A percentile compares a stretch with the other conserved stretches of the same genome.
Evolutionary conservation across 2,113 vertebrate species (phyloP).

Genomic region (Colistium nudipinnis): DNA sequence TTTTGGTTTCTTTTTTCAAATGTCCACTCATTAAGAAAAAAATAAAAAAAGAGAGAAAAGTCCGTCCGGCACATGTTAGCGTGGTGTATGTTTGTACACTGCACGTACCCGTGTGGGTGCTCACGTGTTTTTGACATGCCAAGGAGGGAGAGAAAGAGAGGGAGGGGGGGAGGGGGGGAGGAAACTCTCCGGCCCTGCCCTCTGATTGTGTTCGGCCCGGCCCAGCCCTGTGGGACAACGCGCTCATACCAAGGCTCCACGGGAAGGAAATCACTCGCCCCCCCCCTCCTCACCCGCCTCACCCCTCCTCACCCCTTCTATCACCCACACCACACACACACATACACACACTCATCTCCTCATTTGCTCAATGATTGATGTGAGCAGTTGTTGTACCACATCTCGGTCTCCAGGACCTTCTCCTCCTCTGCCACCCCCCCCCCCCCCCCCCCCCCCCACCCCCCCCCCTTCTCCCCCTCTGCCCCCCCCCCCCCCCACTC

Average conservation of each 20-base stretch:
- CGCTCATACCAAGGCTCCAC: slow-evolving; percentile 61
- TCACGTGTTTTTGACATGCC: slow-evolving; percentile 39
- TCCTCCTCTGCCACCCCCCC: slow-evolving; percentile 10
- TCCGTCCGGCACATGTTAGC: neutral
- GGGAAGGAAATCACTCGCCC: slow-evolving; percentile 67
- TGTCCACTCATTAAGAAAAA: neutral
- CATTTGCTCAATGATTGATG: slow-evolving; percentile 15
- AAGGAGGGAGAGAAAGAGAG: slow-evolving; percentile 32
- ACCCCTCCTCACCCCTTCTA: slow-evolving; percentile 36
- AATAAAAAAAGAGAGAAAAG: neutral
- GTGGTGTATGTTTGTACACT: slow-evolving; percentile 5
- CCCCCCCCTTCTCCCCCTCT: neutral
- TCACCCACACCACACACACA: neutral
- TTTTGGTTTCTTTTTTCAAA: too few species aligned
- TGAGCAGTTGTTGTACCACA: slow-evolving; percentile 1
- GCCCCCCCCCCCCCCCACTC: slow-evolving; percentile 16
- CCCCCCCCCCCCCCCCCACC: neutral
- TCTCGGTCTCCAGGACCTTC: slow-evolving; percentile 11
- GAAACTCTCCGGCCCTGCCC: slow-evolving; percentile 71
- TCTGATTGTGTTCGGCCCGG: slow-evolving; percentile 73
- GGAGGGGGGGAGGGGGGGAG: slow-evolving; percentile 35
- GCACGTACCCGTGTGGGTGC: slow-evolving; percentile 24
- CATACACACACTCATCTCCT: slow-evolving; percentile 3
- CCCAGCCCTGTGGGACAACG: slow-evolving; percentile 75
- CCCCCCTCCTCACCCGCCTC: slow-evolving; percentile 5